Percentiles rank a stretch among this genome's conserved stretches.
Conservation (phyloP, 2,113 vertebrate species). For the Phrynosoma blainvillii region DNA sequence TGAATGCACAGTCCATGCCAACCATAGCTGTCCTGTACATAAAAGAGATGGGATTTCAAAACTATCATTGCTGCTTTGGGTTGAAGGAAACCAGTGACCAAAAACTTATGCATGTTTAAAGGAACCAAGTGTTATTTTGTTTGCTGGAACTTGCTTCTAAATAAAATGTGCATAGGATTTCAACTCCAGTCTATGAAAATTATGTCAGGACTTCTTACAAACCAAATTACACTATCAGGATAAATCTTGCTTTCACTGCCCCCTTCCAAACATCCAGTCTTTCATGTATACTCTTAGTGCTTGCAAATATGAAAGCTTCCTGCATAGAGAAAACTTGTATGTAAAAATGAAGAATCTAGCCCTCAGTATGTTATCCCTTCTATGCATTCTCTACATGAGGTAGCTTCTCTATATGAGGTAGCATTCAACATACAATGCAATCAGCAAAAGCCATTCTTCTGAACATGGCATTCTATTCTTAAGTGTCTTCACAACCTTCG, state of each 20-base stretch:
- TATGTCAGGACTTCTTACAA: background rate
- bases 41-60: background rate
- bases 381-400: too few relatives aligned
- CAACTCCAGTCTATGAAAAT: too few relatives aligned
- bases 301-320: background rate
- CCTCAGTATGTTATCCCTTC: too few relatives aligned
- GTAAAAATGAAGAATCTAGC: background rate
- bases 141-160: too few relatives aligned
- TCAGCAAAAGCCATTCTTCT: background rate
- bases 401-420: background rate
- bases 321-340: background rate
- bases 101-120: background rate
- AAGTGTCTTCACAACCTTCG: background rate
- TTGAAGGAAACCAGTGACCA: background rate
- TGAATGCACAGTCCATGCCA: background rate
- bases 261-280: background rate
- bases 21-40: background rate
- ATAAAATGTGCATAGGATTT: too few relatives aligned
- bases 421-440: background rate
- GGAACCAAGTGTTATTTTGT: too few relatives aligned
- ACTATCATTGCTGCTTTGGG: background rate
- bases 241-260: background rate
- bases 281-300: background rate
- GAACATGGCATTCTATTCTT: background rate
- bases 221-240: background rate